Evolutionary conservation across 2,797 vertebrate genomes (phyloP).

Genomic region (Distichodus sexfasciatus): DNA sequence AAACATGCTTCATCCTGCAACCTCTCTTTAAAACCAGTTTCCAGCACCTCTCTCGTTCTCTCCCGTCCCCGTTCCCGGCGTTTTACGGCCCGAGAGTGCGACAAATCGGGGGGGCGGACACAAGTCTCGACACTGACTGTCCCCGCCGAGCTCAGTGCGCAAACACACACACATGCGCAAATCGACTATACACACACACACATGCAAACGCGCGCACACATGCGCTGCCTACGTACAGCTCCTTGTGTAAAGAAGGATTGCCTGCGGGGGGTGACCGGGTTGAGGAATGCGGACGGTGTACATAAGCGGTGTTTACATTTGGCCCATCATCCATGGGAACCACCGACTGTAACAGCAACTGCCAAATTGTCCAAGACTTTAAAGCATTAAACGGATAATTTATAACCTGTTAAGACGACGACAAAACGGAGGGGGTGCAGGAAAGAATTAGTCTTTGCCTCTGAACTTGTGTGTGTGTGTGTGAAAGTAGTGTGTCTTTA

Average conservation of each 20-base stretch:
- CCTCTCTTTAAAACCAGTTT: neutral
- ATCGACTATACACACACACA: neutral
- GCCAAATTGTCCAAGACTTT: constrained; percentile 1
- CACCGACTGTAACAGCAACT: neutral
- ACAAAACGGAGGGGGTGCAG: neutral
- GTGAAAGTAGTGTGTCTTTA: neutral
- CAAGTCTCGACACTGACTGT: constrained; percentile 3
- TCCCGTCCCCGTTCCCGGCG: neutral
- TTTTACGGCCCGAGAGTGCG: neutral
- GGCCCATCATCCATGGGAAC: constrained; percentile 89
- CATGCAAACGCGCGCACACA: constrained; percentile 74
- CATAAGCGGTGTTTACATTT: constrained; percentile 98
- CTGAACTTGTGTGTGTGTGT: neutral
- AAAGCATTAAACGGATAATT: neutral
- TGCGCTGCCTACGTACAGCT: constrained; percentile 78
- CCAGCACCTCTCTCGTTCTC: neutral
- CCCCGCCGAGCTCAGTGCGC: neutral
- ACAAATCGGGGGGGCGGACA: neutral
- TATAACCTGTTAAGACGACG: neutral
- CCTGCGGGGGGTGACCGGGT: constrained; percentile 69
- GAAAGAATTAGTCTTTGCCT: neutral
- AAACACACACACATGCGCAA: neutral
- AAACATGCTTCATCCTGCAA: constrained; percentile 59
- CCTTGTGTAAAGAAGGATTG: constrained; percentile 65
- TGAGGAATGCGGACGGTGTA: constrained; percentile 92